Evolutionary conservation across 2,113 vertebrate species (phyloP), one percentile per base, ranked within the genome.

Genomic region (Oryzias javanicus): DNA sequence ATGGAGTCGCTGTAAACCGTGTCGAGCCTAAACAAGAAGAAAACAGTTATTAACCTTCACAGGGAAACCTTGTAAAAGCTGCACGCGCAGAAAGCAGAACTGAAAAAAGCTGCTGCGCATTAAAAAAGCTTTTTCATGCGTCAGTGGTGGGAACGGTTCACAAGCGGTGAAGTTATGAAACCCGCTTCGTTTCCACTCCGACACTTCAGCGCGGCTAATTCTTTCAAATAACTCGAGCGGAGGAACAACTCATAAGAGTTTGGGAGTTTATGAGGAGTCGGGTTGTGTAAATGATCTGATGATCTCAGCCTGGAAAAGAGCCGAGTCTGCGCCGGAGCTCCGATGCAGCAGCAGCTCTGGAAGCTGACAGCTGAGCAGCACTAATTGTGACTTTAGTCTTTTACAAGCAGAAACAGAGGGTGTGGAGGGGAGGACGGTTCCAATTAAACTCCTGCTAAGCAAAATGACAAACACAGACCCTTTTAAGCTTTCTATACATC

Each of bases 1-100:
- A 98, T 94, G 0, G 95, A 88, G 0, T 94, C 91, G 10, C 96
- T 96, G 0, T 95, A 98, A 51, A 98, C 89, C 0, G 94, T 98
- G 84, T 97, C 93, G 19, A 98, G 86, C 67, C 96, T 98, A 24
- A 72, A 44, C 64, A 35, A 1, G 29, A 20, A 51, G 67, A 67
- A 49, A 72, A 67, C 53, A 65, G 53, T 73, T 85, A 79, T 67
- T 58, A 67, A 72, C 14, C 41, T 42, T 20, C 24, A 69, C 48
- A 82, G 64, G 73, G 82, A 78, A 25, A 16, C 2, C 41, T 60
- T 57, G 63, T 14, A 53, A 57, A 55, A 55, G 45, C 53, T 53
- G 58, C 60, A 53, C 58, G 49, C 2, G 1, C 48, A 53, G 14
- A 71, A 70, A 64, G 52, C 42, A 1, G 60, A 3, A 41, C 14